Evolutionary conservation across 1,140 invertebrate genomes (phyloP).

Genomic region (Drosophila nigrodunni): DNA sequence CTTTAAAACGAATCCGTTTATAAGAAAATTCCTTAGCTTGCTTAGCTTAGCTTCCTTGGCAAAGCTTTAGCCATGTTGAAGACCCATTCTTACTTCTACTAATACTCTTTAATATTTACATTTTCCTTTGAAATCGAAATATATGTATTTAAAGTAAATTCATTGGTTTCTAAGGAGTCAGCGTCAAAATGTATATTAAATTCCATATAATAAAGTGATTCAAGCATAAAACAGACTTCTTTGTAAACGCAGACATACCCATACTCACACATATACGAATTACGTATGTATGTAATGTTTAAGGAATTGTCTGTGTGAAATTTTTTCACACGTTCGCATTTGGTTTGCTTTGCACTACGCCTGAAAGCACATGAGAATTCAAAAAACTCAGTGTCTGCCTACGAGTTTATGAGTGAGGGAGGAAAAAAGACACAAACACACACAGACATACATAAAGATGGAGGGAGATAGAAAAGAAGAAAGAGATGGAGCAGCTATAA

Average conservation of each 20-base stretch:
- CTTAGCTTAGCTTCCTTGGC: too few species aligned
- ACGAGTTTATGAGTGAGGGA: conserved; percentile 1
- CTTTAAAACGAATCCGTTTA: too few species aligned
- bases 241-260: conserved; percentile 46
- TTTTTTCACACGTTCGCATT: conserved; percentile 70
- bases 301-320: conserved; percentile 46
- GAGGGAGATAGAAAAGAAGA: conserved; percentile 3
- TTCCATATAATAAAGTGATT: conserved; percentile 77
- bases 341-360: conserved; percentile 57
- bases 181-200: conserved; percentile 70
- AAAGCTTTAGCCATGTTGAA: background rate
- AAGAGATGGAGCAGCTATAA: conserved; percentile 56
- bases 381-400: conserved; percentile 71
- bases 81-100: background rate
- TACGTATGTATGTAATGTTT: background rate
- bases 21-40: background rate
- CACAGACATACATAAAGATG: background rate
- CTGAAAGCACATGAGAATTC: conserved; percentile 75
- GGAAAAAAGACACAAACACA: conserved; percentile 1
- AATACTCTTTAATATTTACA: background rate
- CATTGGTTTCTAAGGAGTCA: conserved; percentile 65
- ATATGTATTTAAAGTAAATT: conserved; percentile 29
- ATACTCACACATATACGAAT: background rate
- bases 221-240: conserved; percentile 69
- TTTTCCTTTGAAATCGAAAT: conserved; percentile 5